Evolutionary conservation across 2,888 invertebrate genomes (phyloP), one percentile per base, ranked within the genome.

Genomic region (Monopis laevigella): DNA sequence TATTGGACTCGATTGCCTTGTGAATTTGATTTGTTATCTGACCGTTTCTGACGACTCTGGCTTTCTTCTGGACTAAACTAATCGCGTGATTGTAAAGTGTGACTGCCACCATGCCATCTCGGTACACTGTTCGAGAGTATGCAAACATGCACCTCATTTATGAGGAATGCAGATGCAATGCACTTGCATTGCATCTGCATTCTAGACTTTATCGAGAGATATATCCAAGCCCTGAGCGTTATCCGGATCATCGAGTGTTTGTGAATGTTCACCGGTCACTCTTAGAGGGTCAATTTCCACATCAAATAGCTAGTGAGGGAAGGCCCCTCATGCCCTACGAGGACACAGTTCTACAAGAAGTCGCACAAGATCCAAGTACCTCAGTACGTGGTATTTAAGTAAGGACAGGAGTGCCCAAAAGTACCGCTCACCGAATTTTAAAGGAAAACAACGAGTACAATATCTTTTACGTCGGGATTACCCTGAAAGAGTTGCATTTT

Each of bases 71-170:
- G n/a, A n/a, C n/a, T n/a, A n/a, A n/a, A n/a, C n/a, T n/a, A n/a
- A n/a, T n/a, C n/a, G n/a, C n/a, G n/a, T n/a, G n/a, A n/a, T n/a
- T n/a, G n/a, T n/a, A n/a, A n/a, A n/a, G n/a, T n/a, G n/a, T n/a
- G n/a, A n/a, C n/a, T n/a, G n/a, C n/a, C n/a, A 27, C 14, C 32
- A 40, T 18, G 32, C 16, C 19, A 8, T 11, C 32, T 16, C 17
- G 36, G 30, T 47, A 49, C 40, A 45, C 46, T 10, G 3, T 40
- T 13, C 24, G 32, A 30, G 45, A 49, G 42, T 48, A 49, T 39
- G 46, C 47, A 2, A 46, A 47, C 36, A 49, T 49, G 49, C 45
- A 49, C 27, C 43, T 46, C 14, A 46, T 49, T 42, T 49, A 47
- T 39, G 47, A 47, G 19, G 36, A 36, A 36, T 36, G 40, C 40